These are phyloP conservation scores for Caenorhabditis doughertyi DNA, from an alignment of 2,888 invertebrate species.

Conservation along the genomic window DNA sequence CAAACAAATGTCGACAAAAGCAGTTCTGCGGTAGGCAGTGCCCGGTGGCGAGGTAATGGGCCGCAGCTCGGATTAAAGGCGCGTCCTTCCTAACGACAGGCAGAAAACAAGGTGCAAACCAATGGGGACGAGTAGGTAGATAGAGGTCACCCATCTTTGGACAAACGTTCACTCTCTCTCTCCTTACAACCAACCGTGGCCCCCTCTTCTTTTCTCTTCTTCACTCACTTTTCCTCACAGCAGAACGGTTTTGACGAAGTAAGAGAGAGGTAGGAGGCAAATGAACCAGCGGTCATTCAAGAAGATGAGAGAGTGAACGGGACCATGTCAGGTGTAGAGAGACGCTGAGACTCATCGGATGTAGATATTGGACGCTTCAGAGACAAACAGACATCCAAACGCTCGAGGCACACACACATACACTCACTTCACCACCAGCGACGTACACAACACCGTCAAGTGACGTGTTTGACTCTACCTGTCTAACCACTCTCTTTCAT, in stretches of 20 bases:
- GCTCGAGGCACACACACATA: slow-evolving; percentile 56
- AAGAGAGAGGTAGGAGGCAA: slow-evolving; percentile 39
- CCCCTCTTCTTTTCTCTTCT: slow-evolving; percentile 15
- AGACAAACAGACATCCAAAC: slow-evolving; percentile 65
- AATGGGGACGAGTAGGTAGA: neutral
- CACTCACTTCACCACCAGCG: slow-evolving; percentile 49
- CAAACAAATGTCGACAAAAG: neutral
- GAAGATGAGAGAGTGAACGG: slow-evolving; percentile 34
- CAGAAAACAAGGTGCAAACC: slow-evolving; percentile 55
- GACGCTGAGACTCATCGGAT: slow-evolving; percentile 54
- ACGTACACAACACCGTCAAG: slow-evolving; percentile 56
- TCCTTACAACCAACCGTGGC: slow-evolving; percentile 45
- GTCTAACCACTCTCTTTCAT: slow-evolving; percentile 57
- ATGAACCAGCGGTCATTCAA: slow-evolving; percentile 64
- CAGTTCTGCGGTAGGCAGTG: slow-evolving; percentile 1
- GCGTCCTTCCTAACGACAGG: slow-evolving; percentile 57
- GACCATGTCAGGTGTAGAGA: slow-evolving; percentile 39
- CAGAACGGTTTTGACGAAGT: slow-evolving; percentile 51
- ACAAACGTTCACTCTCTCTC: slow-evolving; percentile 40
- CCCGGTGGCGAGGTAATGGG: slow-evolving; percentile 43
- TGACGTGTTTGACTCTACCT: slow-evolving; percentile 62
- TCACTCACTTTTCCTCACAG: slow-evolving; percentile 18
- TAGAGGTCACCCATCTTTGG: slow-evolving; percentile 59
- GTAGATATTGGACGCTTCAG: slow-evolving; percentile 62
- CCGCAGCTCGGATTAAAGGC: slow-evolving; percentile 59